These are phyloP conservation scores for Euschistus heros DNA, from an alignment of 1,140 invertebrate species.

Conservation along the genomic window DNA sequence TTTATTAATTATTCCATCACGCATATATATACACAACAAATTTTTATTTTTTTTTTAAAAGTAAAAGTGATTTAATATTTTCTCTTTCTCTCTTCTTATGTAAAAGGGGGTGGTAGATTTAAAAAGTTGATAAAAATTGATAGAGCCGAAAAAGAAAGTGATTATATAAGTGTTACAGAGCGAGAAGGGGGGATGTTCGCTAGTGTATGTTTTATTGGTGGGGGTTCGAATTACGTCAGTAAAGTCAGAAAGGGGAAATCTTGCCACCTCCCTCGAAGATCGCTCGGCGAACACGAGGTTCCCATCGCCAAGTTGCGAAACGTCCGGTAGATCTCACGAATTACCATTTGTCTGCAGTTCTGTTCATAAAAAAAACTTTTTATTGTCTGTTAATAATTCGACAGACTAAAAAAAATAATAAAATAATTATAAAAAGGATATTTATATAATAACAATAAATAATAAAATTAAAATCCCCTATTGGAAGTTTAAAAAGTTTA, in stretches of 20 bases:
- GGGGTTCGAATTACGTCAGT: not conserved
- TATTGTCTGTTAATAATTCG: no score
- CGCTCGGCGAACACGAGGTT: not conserved
- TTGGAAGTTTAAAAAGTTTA: no score
- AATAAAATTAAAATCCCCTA: no score
- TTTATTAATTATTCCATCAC: no score
- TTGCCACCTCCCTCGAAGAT: not conserved
- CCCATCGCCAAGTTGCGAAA: constrained; percentile 2
- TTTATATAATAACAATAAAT: no score
- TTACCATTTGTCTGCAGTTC: not conserved
- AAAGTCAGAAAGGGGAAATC: not conserved
- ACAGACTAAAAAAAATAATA: no score
- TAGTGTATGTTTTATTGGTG: not conserved
- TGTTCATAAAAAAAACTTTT: no score
- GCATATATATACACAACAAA: no score
- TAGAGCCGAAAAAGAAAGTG: constrained; percentile 6
- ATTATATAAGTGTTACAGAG: not conserved
- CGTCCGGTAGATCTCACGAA: not conserved
- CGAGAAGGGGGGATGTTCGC: not conserved
- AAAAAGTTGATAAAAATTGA: constrained; percentile 12
- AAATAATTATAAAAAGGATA: no score
- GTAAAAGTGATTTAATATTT: no score
- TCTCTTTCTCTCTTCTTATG: not conserved
- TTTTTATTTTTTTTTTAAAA: no score
- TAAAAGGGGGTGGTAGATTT: constrained; percentile 10